A percentile compares a stretch with the other conserved stretches of the same genome.
These are phyloP conservation scores for Synanceia verrucosa DNA, from an alignment of 2,797 vertebrate species.

Conservation along the genomic window DNA sequence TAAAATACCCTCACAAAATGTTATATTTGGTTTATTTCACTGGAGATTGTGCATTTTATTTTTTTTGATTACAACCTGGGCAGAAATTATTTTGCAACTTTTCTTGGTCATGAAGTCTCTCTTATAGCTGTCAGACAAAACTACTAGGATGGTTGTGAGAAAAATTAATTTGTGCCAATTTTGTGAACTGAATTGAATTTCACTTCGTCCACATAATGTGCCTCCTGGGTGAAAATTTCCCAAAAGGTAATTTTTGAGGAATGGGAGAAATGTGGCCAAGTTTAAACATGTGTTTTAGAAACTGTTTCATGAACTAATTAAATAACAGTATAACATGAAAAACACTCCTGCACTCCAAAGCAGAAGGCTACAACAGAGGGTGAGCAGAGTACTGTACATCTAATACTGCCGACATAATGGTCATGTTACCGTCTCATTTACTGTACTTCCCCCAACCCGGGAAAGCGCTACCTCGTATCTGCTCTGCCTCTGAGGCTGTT, in stretches of 20 bases:
- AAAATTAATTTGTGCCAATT: constrained; percentile 35
- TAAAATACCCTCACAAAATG: neutral
- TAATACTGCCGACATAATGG: constrained; percentile 55
- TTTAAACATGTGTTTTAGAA: constrained; percentile 15
- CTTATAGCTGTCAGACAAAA: constrained; percentile 15
- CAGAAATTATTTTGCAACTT: constrained; percentile 16
- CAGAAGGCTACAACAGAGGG: constrained; percentile 50
- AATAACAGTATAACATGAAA: constrained; percentile 13
- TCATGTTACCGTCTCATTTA: constrained; percentile 81
- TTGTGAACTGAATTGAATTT: constrained; percentile 33
- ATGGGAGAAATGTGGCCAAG: neutral
- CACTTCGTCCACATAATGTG: neutral
- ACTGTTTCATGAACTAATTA: constrained; percentile 7
- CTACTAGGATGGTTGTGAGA: constrained; percentile 7
- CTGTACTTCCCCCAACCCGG: constrained; percentile 77
- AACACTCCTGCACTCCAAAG: constrained; percentile 17
- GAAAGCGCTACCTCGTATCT: constrained; percentile 78
- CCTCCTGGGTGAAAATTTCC: constrained; percentile 17
- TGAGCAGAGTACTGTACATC: constrained; percentile 58
- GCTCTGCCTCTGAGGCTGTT: constrained; percentile 61
- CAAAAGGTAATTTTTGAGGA: constrained; percentile 12
- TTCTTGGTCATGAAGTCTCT: neutral
- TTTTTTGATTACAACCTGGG: constrained; percentile 1
- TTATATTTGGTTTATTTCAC: constrained; percentile 1
- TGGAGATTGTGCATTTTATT: neutral